phyloP scores from a whole-genome alignment of 2,888 invertebrate genomes.

The Tetrapedia diversipes region DNA sequence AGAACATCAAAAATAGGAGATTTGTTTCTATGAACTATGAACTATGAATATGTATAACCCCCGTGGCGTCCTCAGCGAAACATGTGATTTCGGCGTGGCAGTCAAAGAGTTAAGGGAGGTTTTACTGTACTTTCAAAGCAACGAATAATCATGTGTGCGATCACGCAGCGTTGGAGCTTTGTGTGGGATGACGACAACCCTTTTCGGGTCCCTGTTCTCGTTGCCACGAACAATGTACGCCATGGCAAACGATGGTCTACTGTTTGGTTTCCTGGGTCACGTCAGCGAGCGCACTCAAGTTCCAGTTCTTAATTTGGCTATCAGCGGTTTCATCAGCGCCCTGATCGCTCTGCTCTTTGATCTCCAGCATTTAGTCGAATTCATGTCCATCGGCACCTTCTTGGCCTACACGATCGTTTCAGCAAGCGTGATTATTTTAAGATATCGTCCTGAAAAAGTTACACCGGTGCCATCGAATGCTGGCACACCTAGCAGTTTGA shows the following conservation, averaged over 20 bases:
- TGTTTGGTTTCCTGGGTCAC: constrained; percentile 91
- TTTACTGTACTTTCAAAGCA: no score
- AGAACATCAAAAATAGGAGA: no score
- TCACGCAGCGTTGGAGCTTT: constrained; percentile 91
- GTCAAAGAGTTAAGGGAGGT: no score
- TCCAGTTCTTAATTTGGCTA: constrained; percentile 89
- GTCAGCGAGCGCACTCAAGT: constrained; percentile 92
- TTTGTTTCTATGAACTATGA: no score
- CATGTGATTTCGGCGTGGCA: no score
- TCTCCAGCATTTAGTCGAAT: constrained; percentile 94
- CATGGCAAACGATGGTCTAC: constrained; percentile 94
- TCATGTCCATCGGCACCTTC: constrained; percentile 96
- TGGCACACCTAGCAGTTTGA: constrained; percentile 71
- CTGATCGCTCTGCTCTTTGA: constrained; percentile 93
- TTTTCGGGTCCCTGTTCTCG: constrained; percentile 93
- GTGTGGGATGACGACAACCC: constrained; percentile 95
- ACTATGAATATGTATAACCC: no score
- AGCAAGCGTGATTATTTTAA: constrained; percentile 93
- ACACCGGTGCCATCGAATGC: constrained; percentile 53
- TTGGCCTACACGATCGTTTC: constrained; percentile 96
- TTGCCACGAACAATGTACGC: constrained; percentile 94
- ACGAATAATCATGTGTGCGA: no score
- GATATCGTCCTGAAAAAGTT: constrained; percentile 87
- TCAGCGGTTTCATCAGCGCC: constrained; percentile 91
- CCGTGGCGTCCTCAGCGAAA: no score